A percentile compares a stretch with the other conserved stretches of the same genome.
These are phyloP conservation scores for Cremastinae sp. DNA, from an alignment of 2,888 invertebrate genomes.

Conservation along the genomic window DNA sequence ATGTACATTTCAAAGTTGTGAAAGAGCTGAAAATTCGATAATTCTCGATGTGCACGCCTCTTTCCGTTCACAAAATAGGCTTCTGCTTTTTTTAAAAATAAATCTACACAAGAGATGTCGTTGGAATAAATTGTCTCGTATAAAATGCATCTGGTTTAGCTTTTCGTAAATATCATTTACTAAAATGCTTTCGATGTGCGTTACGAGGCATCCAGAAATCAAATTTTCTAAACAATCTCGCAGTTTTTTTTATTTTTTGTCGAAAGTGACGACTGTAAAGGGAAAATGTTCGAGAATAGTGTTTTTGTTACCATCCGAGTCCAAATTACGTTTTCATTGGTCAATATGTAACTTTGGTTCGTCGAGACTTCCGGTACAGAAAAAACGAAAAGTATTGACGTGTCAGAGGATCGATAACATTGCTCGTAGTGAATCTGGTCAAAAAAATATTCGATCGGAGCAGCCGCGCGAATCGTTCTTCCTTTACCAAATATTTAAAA, in stretches of 20 bases:
- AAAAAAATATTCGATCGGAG: slow-evolving; percentile 8
- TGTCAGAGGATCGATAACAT: neutral
- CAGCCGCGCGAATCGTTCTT: neutral
- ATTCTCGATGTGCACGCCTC: slow-evolving; percentile 7
- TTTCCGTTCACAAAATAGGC: slow-evolving; percentile 2
- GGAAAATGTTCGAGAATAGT: no score
- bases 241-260: neutral
- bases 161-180: slow-evolving; percentile 36
- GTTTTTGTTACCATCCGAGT: no score
- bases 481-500: slow-evolving; percentile 25
- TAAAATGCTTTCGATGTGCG: slow-evolving; percentile 21
- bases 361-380: no score
- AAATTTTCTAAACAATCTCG: slow-evolving; percentile 1
- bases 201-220: neutral
- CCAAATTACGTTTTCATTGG: no score
- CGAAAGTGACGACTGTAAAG: neutral
- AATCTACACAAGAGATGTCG: slow-evolving; percentile 19
- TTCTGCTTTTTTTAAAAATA: slow-evolving; percentile 9
- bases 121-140: slow-evolving; percentile 33
- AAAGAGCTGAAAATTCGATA: slow-evolving; percentile 21
- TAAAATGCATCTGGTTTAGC: slow-evolving; percentile 49
- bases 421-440: neutral
- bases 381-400: no score
- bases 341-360: no score
- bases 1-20: slow-evolving; percentile 43